These are phyloP conservation scores for Hirtodrosophila confusa DNA, from an alignment of 2,888 invertebrate genomes.

Conservation along the genomic window DNA sequence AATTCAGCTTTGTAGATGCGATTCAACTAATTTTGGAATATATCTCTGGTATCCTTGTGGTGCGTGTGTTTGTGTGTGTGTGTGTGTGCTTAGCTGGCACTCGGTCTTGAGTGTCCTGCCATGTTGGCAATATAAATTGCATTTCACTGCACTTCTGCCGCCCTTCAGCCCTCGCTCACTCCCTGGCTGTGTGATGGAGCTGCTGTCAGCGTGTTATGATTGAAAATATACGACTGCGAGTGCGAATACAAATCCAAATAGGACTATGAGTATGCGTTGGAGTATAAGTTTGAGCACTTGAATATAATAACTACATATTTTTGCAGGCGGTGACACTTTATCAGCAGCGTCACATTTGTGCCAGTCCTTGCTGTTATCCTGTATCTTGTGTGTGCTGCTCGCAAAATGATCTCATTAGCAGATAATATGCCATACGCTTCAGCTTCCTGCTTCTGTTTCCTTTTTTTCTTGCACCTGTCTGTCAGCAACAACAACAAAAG, in stretches of 20 bases:
- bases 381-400: slow-evolving; percentile 2
- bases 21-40: slow-evolving; percentile 47
- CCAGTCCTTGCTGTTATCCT: slow-evolving; percentile 1
- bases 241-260: slow-evolving; percentile 2
- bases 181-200: slow-evolving; percentile 29
- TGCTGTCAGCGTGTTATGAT: slow-evolving; percentile 67
- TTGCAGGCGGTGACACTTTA: slow-evolving; percentile 3
- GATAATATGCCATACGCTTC: slow-evolving; percentile 13
- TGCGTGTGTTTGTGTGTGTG: slow-evolving; percentile 8
- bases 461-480: slow-evolving; percentile 31
- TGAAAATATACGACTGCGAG: slow-evolving; percentile 60
- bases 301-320: background rate
- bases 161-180: slow-evolving; percentile 1
- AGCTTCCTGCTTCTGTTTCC: slow-evolving; percentile 2
- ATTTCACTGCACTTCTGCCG: slow-evolving; percentile 44
- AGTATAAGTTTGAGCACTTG: slow-evolving; percentile 9
- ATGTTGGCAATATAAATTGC: slow-evolving; percentile 67
- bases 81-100: slow-evolving; percentile 44
- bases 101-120: slow-evolving; percentile 58
- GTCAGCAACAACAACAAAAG: background rate
- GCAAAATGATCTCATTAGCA: slow-evolving; percentile 63
- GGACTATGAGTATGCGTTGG: background rate
- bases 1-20: slow-evolving; percentile 37
- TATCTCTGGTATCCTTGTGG: slow-evolving; percentile 5
- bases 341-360: slow-evolving; percentile 6